Base-by-base conservation (phyloP, 1,140 invertebrate species). In the Cataglyphis hispanica region DNA sequence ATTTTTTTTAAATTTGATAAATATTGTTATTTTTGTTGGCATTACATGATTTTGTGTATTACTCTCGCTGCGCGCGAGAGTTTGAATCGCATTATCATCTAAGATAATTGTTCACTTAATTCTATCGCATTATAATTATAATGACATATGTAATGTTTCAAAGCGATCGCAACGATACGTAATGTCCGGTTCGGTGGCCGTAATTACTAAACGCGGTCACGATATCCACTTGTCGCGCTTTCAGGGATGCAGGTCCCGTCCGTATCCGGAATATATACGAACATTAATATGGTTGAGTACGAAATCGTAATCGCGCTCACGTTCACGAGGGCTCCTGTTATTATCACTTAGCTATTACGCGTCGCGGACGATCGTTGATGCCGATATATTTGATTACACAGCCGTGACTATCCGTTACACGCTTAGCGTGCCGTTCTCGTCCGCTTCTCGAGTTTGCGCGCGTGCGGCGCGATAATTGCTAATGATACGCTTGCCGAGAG, bases 331-430 rank as follows among this genome's bases (percentile, higher is more conserved):
- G 37, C 34, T 69, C 34, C 37, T 60, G 78, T 83, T 83, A 83
- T 83, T 83, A 83, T 83, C 78, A 83, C 78, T 83, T 83, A 83
- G 78, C 78, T 83, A 83, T 83, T 58, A 61, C n/a, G 78, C 78
- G 66, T 58, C 19, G 43, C 31, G 66, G 66, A 53, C 50, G 78
- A 83, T 74, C 40, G 37, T 60, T 83, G 67, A 83, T 70, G 77
- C 64, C 77, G 64, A 80, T 83, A 74, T 72, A 83, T 83, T 53
- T 74, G 78, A 83, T 74, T 72, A 72, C 40, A 81, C 66, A 31
- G 56, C 46, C 40, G 27, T 60, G 72, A 72, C 67, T 72, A 46
- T 50, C 63, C 25, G 25, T 70, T 81, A 72, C 46, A 19, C 69
- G 50, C 43, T 80, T 72, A 72, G 78, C 37, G 34, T 13, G 53